Evolutionary conservation across 2,888 invertebrate genomes (phyloP).

Genomic region (Mythimna pallens): DNA sequence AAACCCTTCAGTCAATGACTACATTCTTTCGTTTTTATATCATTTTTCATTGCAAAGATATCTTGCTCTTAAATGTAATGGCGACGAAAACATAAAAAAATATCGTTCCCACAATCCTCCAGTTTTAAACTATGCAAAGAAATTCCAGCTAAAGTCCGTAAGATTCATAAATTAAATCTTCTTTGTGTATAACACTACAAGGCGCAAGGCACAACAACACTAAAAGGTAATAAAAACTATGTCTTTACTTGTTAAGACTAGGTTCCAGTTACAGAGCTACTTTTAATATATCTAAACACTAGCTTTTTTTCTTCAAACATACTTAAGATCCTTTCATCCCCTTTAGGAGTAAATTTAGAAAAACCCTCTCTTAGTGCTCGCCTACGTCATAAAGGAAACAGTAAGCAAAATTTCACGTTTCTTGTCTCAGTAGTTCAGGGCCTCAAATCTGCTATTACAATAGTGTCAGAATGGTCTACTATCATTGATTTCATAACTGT

Average conservation of each 20-base stretch:
- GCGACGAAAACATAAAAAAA: slow-evolving; percentile 35
- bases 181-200: slow-evolving; percentile 49
- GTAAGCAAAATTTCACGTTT: no score
- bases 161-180: slow-evolving; percentile 58
- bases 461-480: no score
- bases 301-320: no score
- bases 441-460: no score
- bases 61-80: slow-evolving; percentile 5
- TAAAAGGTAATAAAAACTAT: slow-evolving; percentile 58
- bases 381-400: no score
- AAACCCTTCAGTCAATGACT: no score
- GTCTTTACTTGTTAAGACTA: slow-evolving; percentile 28
- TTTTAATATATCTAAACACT: background rate
- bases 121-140: slow-evolving; percentile 33
- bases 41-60: slow-evolving; percentile 11
- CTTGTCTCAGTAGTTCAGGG: no score
- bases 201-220: slow-evolving; percentile 42
- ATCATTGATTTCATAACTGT: no score
- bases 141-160: slow-evolving; percentile 39
- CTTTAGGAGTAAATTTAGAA: no score
- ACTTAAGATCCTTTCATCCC: no score
- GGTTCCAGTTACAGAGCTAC: slow-evolving; percentile 14
- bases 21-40: background rate
- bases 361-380: no score
- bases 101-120: slow-evolving; percentile 22